Percentiles rank a stretch among this genome's conserved stretches.
Evolutionary conservation across 1,140 invertebrate species (phyloP).

Genomic region (Spodoptera litura): DNA sequence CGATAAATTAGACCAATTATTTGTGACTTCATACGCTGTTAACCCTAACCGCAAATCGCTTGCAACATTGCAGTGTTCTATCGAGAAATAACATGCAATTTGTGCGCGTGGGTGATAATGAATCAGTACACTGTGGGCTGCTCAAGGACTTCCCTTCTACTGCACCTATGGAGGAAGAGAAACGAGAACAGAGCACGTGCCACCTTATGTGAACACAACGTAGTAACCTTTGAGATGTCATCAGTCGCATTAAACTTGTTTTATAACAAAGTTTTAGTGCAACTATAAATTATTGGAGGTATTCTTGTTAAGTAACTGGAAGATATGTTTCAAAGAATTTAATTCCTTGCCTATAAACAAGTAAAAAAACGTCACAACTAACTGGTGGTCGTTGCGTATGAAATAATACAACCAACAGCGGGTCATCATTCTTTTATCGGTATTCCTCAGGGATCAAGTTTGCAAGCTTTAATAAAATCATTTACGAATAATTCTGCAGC

Average conservation of each 20-base stretch:
- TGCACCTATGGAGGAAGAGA: conserved; percentile 64
- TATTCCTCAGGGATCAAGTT: no score
- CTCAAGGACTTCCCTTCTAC: conserved; percentile 80
- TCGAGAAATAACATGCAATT: conserved; percentile 43
- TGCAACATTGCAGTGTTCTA: conserved; percentile 38
- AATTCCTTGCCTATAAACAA: no score
- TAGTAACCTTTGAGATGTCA: conserved; percentile 42
- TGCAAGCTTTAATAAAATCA: no score
- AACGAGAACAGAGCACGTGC: conserved; percentile 54
- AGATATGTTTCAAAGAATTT: no score
- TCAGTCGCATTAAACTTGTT: background rate
- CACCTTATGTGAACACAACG: conserved; percentile 34
- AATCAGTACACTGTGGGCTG: conserved; percentile 69
- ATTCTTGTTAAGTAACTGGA: no score
- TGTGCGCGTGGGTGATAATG: conserved; percentile 70
- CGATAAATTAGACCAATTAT: conserved; percentile 15
- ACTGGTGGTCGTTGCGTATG: no score
- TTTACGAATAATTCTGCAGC: no score
- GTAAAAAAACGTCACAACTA: no score
- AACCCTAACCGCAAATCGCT: conserved; percentile 40
- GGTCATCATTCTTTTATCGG: no score
- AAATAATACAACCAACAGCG: no score
- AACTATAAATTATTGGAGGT: background rate
- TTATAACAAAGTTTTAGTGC: background rate
- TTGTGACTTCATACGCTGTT: conserved; percentile 22